Base-by-base conservation (phyloP, 2,797 vertebrate species). In the Molossus alvarezi region DNA sequence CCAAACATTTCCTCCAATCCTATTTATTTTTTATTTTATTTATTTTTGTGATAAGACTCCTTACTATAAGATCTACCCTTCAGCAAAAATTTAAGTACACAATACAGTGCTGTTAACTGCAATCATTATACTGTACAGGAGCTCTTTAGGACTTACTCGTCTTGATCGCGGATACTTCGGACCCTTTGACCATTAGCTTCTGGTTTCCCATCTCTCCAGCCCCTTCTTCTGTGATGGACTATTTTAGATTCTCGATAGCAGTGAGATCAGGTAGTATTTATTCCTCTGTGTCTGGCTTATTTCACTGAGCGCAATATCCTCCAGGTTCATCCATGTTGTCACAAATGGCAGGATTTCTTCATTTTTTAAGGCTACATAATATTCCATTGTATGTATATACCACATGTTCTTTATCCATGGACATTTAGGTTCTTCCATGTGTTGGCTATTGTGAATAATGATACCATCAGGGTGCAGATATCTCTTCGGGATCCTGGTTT, bases 41-140 rank as follows among this genome's bases (percentile, higher is more conserved):
- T 45, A 45, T 45, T 76, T 73, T 88, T 45, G 51, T 41, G 33
- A 23, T 55, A 65, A n/a, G 25, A 76, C 25, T 10, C 25, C 60
- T 17, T 48, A 17, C 5, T 5, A 7, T 53, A 29, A 65, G 69
- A 9, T 81, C 79, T 76, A 6, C 25, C 27, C 17, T 48, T 29
- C 55, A n/a, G 73, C 41, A 20, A 60, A 60, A 55, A 8, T 13
- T n/a, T 6, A 75, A 25, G 53, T 27, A 48, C 6, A 13, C 6
- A 1, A 8, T 11, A 14, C 25, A 15, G 11, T 13, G 14, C 11
- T 3, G 0, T 9, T 20, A 6, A 25, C 20, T 21, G 2, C 27
- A 20, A 20, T 41, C 9, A 3, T 41, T 27, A 11, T 12, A 9
- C 53, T 5, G 9, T 9, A 20, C 1, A 4, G 29, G 5, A 23